Percentiles rank a stretch among this genome's conserved stretches.
These are phyloP conservation scores for Athetis lepigone DNA, from an alignment of 2,888 invertebrate genomes.

Conservation along the genomic window DNA sequence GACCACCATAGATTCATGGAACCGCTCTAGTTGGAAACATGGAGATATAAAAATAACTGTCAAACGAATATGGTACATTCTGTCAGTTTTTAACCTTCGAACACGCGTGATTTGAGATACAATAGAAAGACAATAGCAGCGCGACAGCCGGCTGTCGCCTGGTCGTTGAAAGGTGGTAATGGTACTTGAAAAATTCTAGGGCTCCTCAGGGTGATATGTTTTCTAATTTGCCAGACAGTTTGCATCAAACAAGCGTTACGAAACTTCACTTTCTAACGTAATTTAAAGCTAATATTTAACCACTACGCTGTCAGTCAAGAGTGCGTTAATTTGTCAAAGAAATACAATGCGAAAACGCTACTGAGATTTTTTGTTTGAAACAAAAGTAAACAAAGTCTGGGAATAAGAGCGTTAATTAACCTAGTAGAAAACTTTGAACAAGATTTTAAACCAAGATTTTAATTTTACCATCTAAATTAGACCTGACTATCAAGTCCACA, in stretches of 20 bases:
- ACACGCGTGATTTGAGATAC: too few relatives aligned
- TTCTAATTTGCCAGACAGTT: too few relatives aligned
- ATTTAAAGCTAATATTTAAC: constrained; percentile 36
- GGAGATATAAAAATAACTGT: constrained; percentile 30
- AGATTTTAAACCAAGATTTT: background rate
- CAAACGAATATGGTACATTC: constrained; percentile 7
- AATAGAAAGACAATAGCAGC: too few relatives aligned
- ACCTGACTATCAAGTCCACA: background rate
- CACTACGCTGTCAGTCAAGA: constrained; percentile 20
- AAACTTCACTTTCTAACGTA: constrained; percentile 27
- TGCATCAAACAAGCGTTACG: constrained; percentile 4
- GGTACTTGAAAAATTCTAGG: too few relatives aligned
- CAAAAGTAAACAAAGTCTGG: constrained; percentile 22
- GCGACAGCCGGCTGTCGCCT: too few relatives aligned
- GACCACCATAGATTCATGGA: constrained; percentile 55
- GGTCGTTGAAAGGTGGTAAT: too few relatives aligned
- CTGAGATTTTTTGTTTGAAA: constrained; percentile 31
- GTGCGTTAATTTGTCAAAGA: constrained; percentile 40
- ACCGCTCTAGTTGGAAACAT: constrained; percentile 30
- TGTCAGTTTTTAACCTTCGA: constrained; percentile 2
- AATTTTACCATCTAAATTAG: constrained; percentile 9
- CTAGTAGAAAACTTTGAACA: constrained; percentile 5
- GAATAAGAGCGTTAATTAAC: constrained; percentile 19
- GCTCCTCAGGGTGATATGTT: too few relatives aligned
- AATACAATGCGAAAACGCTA: constrained; percentile 34